A percentile compares a stretch with the other conserved stretches of the same genome.
Conservation (phyloP, 2,797 vertebrate species). For the Aulostomus chinensis region DNA sequence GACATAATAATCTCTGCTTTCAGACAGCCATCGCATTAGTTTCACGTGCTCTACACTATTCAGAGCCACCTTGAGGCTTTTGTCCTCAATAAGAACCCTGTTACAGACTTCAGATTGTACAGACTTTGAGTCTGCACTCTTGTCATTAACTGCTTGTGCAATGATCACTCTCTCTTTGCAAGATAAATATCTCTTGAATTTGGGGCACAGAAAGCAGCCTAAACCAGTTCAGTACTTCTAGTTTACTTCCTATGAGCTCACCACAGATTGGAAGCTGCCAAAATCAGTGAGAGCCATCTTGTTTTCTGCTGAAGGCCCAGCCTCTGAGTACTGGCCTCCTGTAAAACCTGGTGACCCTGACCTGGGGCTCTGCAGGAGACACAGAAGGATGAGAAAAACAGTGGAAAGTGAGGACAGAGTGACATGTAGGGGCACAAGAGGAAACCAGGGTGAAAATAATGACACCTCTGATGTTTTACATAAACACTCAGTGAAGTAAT, state of each 20-base stretch:
- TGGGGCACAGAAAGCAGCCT: too few relatives aligned
- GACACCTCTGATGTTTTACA: too few relatives aligned
- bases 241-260: conserved; percentile 71
- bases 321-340: conserved; percentile 72
- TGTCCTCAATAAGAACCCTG: conserved; percentile 7
- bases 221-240: too few relatives aligned
- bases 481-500: too few relatives aligned
- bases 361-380: conserved; percentile 54
- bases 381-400: conserved; percentile 4
- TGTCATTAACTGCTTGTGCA: too few relatives aligned
- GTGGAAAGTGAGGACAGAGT: not conserved
- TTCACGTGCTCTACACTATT: conserved; percentile 51
- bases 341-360: conserved; percentile 58
- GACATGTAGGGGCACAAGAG: not conserved
- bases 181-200: too few relatives aligned
- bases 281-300: conserved; percentile 86
- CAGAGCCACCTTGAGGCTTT: conserved; percentile 20
- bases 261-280: conserved; percentile 76
- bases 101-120: too few relatives aligned
- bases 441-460: not conserved
- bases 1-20: conserved; percentile 61
- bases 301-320: conserved; percentile 72
- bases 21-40: conserved; percentile 30
- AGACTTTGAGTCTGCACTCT: too few relatives aligned
- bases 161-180: not conserved